These are phyloP conservation scores for Neodiprion virginianus DNA, from an alignment of 1,140 invertebrate genomes.

Conservation along the genomic window DNA sequence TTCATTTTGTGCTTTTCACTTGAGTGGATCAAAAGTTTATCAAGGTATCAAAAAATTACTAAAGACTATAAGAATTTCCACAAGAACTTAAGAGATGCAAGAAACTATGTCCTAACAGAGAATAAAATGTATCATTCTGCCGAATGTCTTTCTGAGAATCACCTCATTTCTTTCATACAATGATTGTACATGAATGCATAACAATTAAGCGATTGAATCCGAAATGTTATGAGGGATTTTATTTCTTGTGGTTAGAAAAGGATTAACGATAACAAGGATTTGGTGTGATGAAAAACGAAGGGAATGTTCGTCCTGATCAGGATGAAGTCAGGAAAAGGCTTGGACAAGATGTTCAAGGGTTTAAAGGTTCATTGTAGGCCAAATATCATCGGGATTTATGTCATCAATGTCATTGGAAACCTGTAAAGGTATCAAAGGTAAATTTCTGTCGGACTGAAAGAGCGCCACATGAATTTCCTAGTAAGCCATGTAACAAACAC, in stretches of 20 bases:
- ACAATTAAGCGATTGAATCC: not conserved
- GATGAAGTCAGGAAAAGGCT: conserved; percentile 1
- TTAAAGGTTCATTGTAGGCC: conserved; percentile 15
- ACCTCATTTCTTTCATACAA: too few species aligned
- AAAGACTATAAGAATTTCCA: too few species aligned
- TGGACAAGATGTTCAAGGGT: conserved; percentile 12
- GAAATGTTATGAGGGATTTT: not conserved
- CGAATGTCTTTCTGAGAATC: too few species aligned
- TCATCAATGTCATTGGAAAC: conserved; percentile 33
- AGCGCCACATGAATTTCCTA: not conserved
- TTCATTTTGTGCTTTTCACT: too few species aligned
- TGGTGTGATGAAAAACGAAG: not conserved
- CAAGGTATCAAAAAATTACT: too few species aligned
- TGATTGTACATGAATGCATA: not conserved
- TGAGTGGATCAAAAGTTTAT: too few species aligned
- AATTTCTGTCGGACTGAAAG: not conserved
- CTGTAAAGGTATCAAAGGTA: conserved; percentile 29
- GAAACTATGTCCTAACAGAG: too few species aligned
- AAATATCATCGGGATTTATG: conserved; percentile 32
- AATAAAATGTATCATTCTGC: too few species aligned
- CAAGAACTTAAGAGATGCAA: too few species aligned
- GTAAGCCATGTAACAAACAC: not conserved
- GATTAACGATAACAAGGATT: not conserved
- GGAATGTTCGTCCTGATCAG: conserved; percentile 15
- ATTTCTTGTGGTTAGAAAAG: not conserved